phyloP scores from a whole-genome alignment of 1,140 invertebrate genomes.

The Ostrea denselamellosa region DNA sequence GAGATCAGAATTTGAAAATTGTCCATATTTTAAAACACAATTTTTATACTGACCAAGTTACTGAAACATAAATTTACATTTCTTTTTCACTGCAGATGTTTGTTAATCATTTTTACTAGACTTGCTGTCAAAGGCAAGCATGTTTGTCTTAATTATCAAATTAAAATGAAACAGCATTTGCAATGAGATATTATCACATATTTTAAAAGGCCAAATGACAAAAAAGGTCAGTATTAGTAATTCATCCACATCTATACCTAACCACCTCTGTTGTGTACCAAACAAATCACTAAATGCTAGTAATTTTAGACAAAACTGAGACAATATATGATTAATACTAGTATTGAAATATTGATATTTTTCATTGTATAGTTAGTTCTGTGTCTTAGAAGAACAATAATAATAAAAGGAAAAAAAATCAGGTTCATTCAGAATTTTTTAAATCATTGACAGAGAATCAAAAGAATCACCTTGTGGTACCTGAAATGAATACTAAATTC shows the following conservation, averaged over 20 bases:
- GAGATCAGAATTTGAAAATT: background rate
- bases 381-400: background rate
- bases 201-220: no score
- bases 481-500: constrained; percentile 9
- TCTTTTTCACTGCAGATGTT: no score
- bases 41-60: no score
- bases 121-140: no score
- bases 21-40: no score
- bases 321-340: no score
- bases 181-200: no score
- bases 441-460: background rate
- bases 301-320: background rate
- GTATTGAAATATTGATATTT: background rate
- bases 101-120: no score
- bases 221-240: background rate
- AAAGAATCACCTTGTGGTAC: background rate
- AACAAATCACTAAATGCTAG: background rate
- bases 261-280: background rate
- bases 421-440: background rate
- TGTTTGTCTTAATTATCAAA: no score
- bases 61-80: no score
- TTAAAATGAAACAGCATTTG: no score
- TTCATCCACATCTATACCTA: background rate
- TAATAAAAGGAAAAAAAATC: background rate
- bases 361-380: background rate